Percentiles rank a stretch among this genome's conserved stretches.
Evolutionary conservation across 2,888 invertebrate genomes (phyloP).

Genomic region (Cylloceria caligata): DNA sequence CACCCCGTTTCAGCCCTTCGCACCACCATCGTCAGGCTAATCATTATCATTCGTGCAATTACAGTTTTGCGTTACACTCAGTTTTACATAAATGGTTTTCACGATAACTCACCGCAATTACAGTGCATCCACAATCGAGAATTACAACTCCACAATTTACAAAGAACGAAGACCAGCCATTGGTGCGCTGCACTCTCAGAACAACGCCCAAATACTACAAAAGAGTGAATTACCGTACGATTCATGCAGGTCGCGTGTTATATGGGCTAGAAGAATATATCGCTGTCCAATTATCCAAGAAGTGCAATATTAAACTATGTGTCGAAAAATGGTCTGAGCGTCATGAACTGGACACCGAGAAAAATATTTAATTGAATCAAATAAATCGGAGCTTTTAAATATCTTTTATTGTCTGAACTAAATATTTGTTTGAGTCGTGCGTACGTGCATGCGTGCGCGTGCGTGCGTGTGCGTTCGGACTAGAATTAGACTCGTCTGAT

Average conservation of each 20-base stretch:
- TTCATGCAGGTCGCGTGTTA: conserved; percentile 47
- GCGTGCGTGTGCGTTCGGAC: too few relatives aligned
- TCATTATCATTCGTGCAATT: conserved; percentile 9
- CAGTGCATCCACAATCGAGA: background rate
- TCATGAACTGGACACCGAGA: background rate
- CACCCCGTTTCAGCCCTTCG: conserved; percentile 47
- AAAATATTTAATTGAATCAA: too few relatives aligned
- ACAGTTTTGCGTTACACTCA: background rate
- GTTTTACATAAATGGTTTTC: conserved; percentile 29
- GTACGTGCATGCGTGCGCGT: too few relatives aligned
- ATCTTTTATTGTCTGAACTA: too few relatives aligned
- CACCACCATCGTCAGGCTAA: conserved; percentile 16
- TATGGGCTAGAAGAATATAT: conserved; percentile 68
- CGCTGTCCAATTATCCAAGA: conserved; percentile 75
- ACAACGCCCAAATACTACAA: conserved; percentile 4
- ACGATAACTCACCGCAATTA: conserved; percentile 45
- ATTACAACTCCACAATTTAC: background rate
- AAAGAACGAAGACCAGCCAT: conserved; percentile 3
- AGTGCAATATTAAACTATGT: conserved; percentile 32
- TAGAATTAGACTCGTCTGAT: too few relatives aligned
- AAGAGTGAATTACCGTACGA: conserved; percentile 40
- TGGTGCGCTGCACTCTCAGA: background rate
- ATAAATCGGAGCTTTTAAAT: too few relatives aligned
- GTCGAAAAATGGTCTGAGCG: background rate
- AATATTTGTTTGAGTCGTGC: too few relatives aligned